A percentile compares a stretch with the other conserved stretches of the same genome.
Conservation (phyloP, 1,140 invertebrate genomes). For the Chlorops oryzae region DNA sequence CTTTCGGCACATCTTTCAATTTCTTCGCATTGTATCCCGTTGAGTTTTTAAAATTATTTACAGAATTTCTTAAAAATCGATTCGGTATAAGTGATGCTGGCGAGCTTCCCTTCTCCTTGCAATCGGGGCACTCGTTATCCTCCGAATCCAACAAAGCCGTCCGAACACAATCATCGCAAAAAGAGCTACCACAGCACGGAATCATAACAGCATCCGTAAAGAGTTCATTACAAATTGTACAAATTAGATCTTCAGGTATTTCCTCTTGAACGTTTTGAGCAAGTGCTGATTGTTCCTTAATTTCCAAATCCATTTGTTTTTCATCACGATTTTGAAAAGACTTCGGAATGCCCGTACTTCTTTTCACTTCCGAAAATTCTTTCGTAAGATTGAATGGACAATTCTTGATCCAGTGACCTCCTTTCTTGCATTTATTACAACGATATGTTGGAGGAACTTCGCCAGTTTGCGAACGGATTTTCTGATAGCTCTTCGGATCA, state of each 20-base stretch:
- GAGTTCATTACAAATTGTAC: conserved; percentile 88
- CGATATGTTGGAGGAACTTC: conserved; percentile 83
- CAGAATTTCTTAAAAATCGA: conserved; percentile 79
- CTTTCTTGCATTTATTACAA: conserved; percentile 87
- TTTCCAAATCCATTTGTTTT: conserved; percentile 21
- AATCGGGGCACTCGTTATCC: conserved; percentile 90
- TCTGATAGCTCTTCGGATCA: conserved; percentile 88
- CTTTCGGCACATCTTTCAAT: conserved; percentile 3
- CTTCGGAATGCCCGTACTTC: conserved; percentile 94
- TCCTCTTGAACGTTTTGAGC: conserved; percentile 48
- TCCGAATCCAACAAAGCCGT: conserved; percentile 84
- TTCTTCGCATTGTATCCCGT: conserved; percentile 65
- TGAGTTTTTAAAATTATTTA: conserved; percentile 83
- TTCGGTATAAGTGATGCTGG: conserved; percentile 91
- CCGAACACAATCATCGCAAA: conserved; percentile 96
- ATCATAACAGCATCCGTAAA: conserved; percentile 93
- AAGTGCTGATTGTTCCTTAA: conserved; percentile 8
- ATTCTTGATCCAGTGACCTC: conserved; percentile 94
- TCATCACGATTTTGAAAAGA: conserved; percentile 79
- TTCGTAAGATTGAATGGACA: conserved; percentile 63
- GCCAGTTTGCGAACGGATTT: conserved; percentile 80
- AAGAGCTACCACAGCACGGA: conserved; percentile 94
- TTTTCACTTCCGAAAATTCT: conserved; percentile 69
- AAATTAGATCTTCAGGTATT: conserved; percentile 86
- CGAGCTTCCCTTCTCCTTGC: conserved; percentile 85